Evolutionary conservation across 2,888 invertebrate species (phyloP).

Genomic region (Chloroclystis v-ata): DNA sequence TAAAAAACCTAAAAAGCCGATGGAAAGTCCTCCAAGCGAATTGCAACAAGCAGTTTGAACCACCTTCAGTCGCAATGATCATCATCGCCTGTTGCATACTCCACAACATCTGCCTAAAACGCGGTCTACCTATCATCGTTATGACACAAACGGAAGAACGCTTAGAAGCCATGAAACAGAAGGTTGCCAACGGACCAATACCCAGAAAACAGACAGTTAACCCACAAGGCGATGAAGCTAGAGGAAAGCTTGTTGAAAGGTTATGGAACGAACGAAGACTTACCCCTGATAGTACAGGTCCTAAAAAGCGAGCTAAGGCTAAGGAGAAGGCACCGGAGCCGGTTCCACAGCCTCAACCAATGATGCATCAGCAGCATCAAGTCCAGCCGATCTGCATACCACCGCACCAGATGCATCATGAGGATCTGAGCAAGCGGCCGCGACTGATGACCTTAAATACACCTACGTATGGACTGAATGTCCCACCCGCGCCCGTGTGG

Average conservation of each 20-base stretch:
- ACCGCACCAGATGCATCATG: conserved; percentile 34
- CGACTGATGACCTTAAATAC: conserved; percentile 52
- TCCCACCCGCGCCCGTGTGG: conserved; percentile 59
- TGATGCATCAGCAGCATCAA: conserved; percentile 21
- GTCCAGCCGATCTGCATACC: conserved; percentile 22
- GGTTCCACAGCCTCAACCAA: conserved; percentile 23
- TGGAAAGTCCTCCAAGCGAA: conserved; percentile 69
- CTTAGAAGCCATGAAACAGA: conserved; percentile 65
- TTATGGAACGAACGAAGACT: conserved; percentile 59
- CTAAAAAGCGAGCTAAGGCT: conserved; percentile 55
- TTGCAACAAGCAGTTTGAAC: conserved; percentile 66
- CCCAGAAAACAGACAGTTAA: conserved; percentile 56
- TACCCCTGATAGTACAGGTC: conserved; percentile 42
- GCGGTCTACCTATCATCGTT: conserved; percentile 45
- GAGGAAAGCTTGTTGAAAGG: conserved; percentile 48
- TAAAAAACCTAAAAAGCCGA: conserved; percentile 63
- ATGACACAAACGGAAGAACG: conserved; percentile 64
- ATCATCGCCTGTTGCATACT: conserved; percentile 61
- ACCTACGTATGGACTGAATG: conserved; percentile 48
- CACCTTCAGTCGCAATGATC: conserved; percentile 53
- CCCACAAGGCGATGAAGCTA: conserved; percentile 42
- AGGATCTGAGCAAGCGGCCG: conserved; percentile 58
- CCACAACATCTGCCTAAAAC: conserved; percentile 56
- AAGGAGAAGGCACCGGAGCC: conserved; percentile 51
- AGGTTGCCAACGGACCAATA: conserved; percentile 61